These are phyloP conservation scores for Ellobius talpinus DNA, from an alignment of 2,113 vertebrate genomes.

Conservation along the genomic window DNA sequence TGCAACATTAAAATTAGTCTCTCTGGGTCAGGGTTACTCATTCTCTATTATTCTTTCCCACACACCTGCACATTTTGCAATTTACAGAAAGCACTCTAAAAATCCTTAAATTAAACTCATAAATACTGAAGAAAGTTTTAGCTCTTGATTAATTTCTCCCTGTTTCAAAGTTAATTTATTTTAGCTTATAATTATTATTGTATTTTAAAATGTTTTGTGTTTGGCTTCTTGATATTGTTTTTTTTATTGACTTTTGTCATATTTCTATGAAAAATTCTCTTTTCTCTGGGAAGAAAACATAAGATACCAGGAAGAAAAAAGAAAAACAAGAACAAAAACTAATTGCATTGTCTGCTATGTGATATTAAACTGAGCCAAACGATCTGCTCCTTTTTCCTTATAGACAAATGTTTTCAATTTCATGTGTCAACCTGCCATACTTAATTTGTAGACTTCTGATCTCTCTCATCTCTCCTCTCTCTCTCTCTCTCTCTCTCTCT, in stretches of 20 bases:
- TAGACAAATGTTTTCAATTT: conserved; percentile 57
- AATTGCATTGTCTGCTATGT: not conserved
- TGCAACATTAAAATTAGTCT: not conserved
- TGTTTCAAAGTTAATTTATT: not conserved
- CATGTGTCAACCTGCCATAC: not conserved
- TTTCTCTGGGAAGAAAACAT: not conserved
- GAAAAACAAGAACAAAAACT: not conserved
- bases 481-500: not conserved
- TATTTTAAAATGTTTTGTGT: not conserved
- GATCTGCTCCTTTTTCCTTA: not conserved
- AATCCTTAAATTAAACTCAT: not conserved
- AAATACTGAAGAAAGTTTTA: not conserved
- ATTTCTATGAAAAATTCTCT: not conserved
- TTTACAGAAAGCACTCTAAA: not conserved
- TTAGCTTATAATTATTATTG: not conserved
- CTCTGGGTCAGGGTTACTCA: not conserved
- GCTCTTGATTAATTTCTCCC: not conserved
- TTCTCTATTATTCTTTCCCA: not conserved
- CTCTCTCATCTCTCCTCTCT: not conserved
- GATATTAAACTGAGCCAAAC: conserved; percentile 2
- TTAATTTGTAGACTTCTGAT: not conserved
- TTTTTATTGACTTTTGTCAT: not conserved
- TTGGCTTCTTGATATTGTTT: not conserved
- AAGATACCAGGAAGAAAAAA: not conserved
- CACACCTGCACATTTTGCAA: not conserved